Evolutionary conservation across 1,140 invertebrate species (phyloP).

Genomic region (Drosophila kikkawai): DNA sequence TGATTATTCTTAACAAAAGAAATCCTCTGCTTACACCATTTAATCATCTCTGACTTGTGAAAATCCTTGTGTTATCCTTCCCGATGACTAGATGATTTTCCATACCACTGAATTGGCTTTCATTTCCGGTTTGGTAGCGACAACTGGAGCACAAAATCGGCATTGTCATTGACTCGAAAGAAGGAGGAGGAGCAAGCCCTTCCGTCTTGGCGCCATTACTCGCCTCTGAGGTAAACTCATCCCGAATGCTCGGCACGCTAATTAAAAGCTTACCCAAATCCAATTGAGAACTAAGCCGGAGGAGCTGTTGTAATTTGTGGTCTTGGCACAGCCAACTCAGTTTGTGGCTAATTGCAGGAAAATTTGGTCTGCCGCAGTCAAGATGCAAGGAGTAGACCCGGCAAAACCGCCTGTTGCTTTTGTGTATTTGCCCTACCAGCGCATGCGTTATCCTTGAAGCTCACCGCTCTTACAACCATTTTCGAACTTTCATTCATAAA

Average conservation of each 20-base stretch:
- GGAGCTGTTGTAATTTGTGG: slow-evolving; percentile 24
- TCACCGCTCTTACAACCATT: background rate
- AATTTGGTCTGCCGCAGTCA: slow-evolving; percentile 21
- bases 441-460: slow-evolving; percentile 48
- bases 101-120: slow-evolving; percentile 22
- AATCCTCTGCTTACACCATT: slow-evolving; percentile 1
- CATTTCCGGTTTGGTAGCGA: slow-evolving; percentile 25
- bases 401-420: slow-evolving; percentile 45
- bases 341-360: slow-evolving; percentile 29
- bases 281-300: slow-evolving; percentile 24
- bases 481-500: slow-evolving; percentile 73
- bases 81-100: slow-evolving; percentile 57
- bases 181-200: background rate
- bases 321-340: slow-evolving; percentile 25
- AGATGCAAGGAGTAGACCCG: slow-evolving; percentile 8
- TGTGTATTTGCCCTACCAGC: slow-evolving; percentile 12
- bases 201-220: slow-evolving; percentile 8
- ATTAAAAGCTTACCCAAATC: slow-evolving; percentile 39
- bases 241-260: slow-evolving; percentile 13
- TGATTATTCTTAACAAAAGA: background rate
- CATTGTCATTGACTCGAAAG: slow-evolving; percentile 28
- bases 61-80: background rate
- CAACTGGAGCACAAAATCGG: slow-evolving; percentile 37
- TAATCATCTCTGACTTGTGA: slow-evolving; percentile 13
- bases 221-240: background rate